Base-by-base conservation (phyloP, 2,888 invertebrate species). In the Amblyjoppa fuscipennis region DNA sequence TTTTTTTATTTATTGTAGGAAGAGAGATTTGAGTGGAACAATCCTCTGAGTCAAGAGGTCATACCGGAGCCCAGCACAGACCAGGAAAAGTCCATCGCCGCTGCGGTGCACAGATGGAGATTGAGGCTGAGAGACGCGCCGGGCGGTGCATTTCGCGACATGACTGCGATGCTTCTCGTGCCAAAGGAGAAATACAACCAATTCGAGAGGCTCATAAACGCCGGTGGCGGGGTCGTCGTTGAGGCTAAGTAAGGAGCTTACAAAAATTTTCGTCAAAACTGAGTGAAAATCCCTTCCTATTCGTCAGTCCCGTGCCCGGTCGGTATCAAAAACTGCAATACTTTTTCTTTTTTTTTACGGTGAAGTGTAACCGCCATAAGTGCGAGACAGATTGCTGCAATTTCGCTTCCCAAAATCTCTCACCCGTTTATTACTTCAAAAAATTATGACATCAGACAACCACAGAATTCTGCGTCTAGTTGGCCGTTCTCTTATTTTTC, bases 1-100 rank as follows among this genome's bases (percentile, higher is more conserved):
- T 20, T 20, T 20, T 78, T 66, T 38, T 0, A 13, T 59, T 13
- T 38, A 31, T 75, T 70, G 25, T 90, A 97, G 97, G 98, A 98
- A 93, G 97, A 97, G 89, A 95, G 96, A 0, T 98, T 95, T 93
- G 98, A 98, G 93, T 98, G 97, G 96, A 98, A 98, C 3, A 98
- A 98, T 93, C 96, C 97, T 0, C 93, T 94, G 74, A 96, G 96
- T 0, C 89, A 90, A 74, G 94, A 94, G 2, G 94, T 95, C 0
- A 95, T 96, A 0, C 92, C 95, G 0, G 92, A 96, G 3, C 90
- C 95, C 49, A 89, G 45, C 88, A 94, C 66, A 68, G 95, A 93
- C 41, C 94, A 90, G 45, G 94, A 92, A 90, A 94, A 94, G 2
- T 91, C 93, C 0, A 94, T 96, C 13, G 96, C 96, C 0, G 93